These are phyloP conservation scores for Neomorphus geoffroyi DNA, from an alignment of 2,797 vertebrate species.

Conservation along the genomic window DNA sequence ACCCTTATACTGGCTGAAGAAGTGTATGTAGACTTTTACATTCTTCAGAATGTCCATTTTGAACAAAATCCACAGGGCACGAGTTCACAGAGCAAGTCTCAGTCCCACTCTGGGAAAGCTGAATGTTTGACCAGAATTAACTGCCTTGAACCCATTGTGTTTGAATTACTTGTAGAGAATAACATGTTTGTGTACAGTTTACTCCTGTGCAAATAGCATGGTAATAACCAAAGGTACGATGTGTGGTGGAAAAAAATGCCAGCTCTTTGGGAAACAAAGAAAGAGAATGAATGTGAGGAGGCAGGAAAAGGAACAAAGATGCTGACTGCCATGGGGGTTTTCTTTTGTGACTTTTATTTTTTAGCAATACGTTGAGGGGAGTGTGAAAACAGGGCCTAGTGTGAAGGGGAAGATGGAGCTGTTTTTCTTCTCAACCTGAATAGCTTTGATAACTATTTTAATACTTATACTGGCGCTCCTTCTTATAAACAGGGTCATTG, in stretches of 20 bases:
- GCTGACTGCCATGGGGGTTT: neutral
- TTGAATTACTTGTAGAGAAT: slow-evolving; percentile 22
- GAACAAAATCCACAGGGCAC: neutral
- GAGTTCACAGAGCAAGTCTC: neutral
- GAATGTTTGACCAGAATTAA: neutral
- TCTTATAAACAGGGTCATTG: neutral
- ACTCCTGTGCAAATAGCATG: neutral
- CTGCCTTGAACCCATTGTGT: neutral
- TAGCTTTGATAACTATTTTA: neutral
- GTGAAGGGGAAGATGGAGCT: neutral
- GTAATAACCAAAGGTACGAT: slow-evolving; percentile 15
- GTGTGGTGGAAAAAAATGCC: neutral
- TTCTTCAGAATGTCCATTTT: neutral
- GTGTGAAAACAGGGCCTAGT: neutral
- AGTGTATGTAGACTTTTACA: neutral
- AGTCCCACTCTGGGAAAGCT: neutral
- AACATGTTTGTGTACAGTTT: neutral
- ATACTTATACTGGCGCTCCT: neutral
- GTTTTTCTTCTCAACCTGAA: neutral
- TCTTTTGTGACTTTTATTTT: slow-evolving; percentile 16
- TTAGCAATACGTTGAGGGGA: neutral
- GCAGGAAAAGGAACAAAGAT: neutral
- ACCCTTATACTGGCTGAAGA: neutral
- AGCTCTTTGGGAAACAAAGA: neutral
- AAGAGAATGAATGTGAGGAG: neutral